phyloP scores from a whole-genome alignment of 2,113 vertebrate species.

The Antechinus stuartii region DNA sequence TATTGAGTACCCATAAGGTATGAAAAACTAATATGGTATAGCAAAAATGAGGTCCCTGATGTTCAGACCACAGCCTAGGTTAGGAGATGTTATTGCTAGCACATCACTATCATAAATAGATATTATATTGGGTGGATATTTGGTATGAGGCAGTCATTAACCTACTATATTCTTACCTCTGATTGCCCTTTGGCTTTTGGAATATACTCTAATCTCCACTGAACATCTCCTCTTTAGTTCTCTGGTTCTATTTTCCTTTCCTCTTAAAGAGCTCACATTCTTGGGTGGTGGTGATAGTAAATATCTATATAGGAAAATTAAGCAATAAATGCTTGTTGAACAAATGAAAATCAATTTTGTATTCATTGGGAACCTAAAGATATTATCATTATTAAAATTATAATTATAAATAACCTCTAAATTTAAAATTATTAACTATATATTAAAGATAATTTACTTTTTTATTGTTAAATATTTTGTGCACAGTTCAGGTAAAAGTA shows the following conservation, averaged over 20 bases:
- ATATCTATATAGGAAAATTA: neutral
- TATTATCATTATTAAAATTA: neutral
- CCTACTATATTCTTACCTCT: neutral
- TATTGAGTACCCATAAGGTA: neutral
- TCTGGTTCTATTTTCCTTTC: neutral
- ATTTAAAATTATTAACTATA: neutral
- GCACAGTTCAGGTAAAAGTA: neutral
- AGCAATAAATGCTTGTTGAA: neutral
- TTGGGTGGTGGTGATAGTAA: too few relatives aligned
- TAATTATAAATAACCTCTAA: neutral
- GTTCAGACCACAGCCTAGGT: neutral
- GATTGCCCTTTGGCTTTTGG: neutral
- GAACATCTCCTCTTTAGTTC: neutral
- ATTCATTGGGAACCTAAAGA: neutral
- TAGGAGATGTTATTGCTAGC: neutral
- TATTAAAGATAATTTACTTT: neutral
- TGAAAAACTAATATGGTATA: neutral
- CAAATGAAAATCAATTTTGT: neutral
- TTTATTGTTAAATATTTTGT: neutral
- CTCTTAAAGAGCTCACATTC: too few relatives aligned
- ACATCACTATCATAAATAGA: neutral
- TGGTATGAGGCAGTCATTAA: neutral
- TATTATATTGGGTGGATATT: neutral
- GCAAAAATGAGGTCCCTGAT: neutral
- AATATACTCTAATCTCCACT: neutral